Evolutionary conservation across 2,888 invertebrate species (phyloP).

Genomic region (Campopleginae sp.): DNA sequence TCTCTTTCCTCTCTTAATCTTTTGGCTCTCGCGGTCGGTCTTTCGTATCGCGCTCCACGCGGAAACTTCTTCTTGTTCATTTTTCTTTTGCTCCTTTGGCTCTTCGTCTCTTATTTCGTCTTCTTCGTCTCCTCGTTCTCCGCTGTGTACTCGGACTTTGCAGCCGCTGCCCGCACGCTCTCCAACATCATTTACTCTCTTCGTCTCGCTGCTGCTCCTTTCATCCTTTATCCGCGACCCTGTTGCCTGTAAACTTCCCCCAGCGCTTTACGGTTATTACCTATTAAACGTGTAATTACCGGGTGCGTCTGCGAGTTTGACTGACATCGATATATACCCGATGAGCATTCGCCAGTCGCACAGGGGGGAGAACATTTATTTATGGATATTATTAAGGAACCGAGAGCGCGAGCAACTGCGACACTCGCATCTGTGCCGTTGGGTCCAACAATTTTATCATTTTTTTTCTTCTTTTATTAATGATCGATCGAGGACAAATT

Average conservation of each 20-base stretch:
- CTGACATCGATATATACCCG: conserved; percentile 56
- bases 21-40: conserved; percentile 21
- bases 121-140: conserved; percentile 14
- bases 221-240: conserved; percentile 35
- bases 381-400: not conserved
- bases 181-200: conserved; percentile 23
- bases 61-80: conserved; percentile 24
- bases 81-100: not conserved
- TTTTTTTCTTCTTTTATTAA: no score
- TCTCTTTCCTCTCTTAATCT: conserved; percentile 24
- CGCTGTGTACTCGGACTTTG: conserved; percentile 36
- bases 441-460: no score
- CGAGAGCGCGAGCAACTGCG: no score
- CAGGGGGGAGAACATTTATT: not conserved
- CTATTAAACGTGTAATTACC: conserved; percentile 69
- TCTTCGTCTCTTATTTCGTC: conserved; percentile 26
- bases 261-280: conserved; percentile 67
- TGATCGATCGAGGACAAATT: no score
- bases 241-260: conserved; percentile 35
- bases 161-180: conserved; percentile 23
- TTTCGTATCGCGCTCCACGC: not conserved
- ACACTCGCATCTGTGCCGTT: no score
- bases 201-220: conserved; percentile 24
- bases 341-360: not conserved
- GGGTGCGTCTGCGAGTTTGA: conserved; percentile 58